Base-by-base conservation (phyloP, 1,140 invertebrate genomes). In the Ips typographus region DNA sequence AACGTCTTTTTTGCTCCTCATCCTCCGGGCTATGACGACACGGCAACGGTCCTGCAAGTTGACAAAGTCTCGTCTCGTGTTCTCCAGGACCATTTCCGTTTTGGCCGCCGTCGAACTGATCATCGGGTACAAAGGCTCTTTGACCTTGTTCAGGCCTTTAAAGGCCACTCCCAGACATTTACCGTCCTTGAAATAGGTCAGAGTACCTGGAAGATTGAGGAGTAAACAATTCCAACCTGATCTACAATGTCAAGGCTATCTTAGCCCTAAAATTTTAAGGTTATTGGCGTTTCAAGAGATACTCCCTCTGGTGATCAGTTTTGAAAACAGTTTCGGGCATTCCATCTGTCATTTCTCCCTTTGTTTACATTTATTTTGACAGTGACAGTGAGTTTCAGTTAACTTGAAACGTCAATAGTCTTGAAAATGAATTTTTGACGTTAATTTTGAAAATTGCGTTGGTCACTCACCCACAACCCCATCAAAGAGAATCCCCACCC, bases 121-220 rank as follows among this genome's bases (percentile, higher is more conserved):
- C 43, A 90, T 85, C 2, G 90, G 90, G 78, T 87, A 91, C 0
- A 92, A 80, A 4, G 87, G 84, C 64, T 89, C 86, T 41, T 81
- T 80, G n/a, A 86, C 78, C 75, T 84, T 80, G 68, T 87, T 78
- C n/a, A 87, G 71, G 39, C 83, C 84, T 36, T 81, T 77, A 71
- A 86, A 87, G 0, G 85, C 85, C 0, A 86, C 80, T 2, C 85
- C 90, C 40, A 92, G 81, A 77, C 82, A 85, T 65, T 83, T 80
- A 42, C 87, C 88, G 75, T 92, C 89, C 79, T 91, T 91, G 75
- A 86, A 91, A 78, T 86, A 92, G 1, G 87, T 87, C n/a, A 92
- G 74, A 0, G 89, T 90, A 41, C 90, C 90, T 71, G 38, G 40
- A 70, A 65, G 4, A 47, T 1, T 38, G 56, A 65, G 2, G 56